Percentiles rank a stretch among this genome's conserved stretches.
phyloP scores from a whole-genome alignment of 1,140 invertebrate genomes.

The Papilio glaucus region DNA sequence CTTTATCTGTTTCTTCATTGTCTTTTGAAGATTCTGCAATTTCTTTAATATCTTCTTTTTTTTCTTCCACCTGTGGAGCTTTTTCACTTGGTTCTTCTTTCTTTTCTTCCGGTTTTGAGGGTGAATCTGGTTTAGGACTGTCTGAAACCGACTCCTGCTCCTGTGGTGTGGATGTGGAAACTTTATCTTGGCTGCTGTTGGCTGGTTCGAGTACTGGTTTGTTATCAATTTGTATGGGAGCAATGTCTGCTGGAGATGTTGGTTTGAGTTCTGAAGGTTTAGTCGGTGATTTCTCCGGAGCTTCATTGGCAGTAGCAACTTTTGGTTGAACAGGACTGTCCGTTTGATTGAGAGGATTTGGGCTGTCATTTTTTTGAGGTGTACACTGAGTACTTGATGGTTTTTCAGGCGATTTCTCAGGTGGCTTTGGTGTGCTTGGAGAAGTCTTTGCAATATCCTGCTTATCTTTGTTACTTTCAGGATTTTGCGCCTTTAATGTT shows the following conservation, averaged over 20 bases:
- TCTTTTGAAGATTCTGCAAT: constrained; percentile 56
- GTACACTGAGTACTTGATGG: constrained; percentile 59
- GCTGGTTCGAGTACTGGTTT: constrained; percentile 74
- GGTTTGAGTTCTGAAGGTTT: constrained; percentile 71
- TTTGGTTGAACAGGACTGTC: constrained; percentile 67
- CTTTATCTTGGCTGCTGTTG: constrained; percentile 68
- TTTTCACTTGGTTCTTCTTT: constrained; percentile 48
- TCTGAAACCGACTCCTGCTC: constrained; percentile 55
- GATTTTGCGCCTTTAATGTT: constrained; percentile 69
- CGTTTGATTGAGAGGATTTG: constrained; percentile 53
- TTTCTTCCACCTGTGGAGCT: constrained; percentile 32
- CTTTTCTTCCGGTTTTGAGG: constrained; percentile 56
- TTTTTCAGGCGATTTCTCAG: constrained; percentile 75
- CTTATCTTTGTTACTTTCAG: constrained; percentile 73
- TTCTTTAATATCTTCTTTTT: constrained; percentile 49
- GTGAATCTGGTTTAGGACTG: constrained; percentile 55
- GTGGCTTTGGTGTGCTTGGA: constrained; percentile 77
- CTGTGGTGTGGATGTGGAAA: constrained; percentile 55
- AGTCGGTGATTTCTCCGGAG: constrained; percentile 69
- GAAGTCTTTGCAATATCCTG: constrained; percentile 77
- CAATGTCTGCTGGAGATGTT: constrained; percentile 68
- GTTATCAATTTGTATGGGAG: constrained; percentile 70
- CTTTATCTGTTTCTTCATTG: constrained; percentile 54
- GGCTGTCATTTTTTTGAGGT: constrained; percentile 63
- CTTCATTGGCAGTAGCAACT: constrained; percentile 73